Conservation (phyloP, 2,888 invertebrate genomes). For the Monochamus alternatus region DNA sequence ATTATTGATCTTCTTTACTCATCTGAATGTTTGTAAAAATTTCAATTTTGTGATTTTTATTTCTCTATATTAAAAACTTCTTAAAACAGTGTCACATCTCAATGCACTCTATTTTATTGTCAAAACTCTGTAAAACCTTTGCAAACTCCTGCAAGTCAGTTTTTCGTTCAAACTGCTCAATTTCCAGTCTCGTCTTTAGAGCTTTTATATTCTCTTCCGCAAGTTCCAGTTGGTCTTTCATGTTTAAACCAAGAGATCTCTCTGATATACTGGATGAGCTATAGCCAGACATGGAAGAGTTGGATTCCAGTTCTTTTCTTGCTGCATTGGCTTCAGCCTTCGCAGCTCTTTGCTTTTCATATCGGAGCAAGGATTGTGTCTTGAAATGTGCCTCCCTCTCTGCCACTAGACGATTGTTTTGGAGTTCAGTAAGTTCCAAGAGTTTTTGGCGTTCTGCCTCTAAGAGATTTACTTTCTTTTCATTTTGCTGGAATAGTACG, state of each 20-base stretch:
- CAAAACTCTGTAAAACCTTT: slow-evolving; percentile 57
- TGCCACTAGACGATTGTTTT: slow-evolving; percentile 75
- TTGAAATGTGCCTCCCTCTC: slow-evolving; percentile 71
- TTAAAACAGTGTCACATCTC: neutral
- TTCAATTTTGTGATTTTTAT: no score
- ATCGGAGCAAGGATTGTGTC: slow-evolving; percentile 66
- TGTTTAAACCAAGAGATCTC: slow-evolving; percentile 40
- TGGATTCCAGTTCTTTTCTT: slow-evolving; percentile 73
- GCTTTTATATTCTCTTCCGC: slow-evolving; percentile 80
- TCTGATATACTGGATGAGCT: slow-evolving; percentile 37
- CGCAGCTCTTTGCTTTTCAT: slow-evolving; percentile 74
- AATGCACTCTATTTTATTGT: slow-evolving; percentile 26
- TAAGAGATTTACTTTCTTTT: slow-evolving; percentile 19
- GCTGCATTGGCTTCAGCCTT: slow-evolving; percentile 75
- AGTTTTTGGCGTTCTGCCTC: slow-evolving; percentile 60
- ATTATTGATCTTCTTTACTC: no score
- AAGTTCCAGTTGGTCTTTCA: slow-evolving; percentile 73
- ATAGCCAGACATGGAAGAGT: slow-evolving; percentile 51
- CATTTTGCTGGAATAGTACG: neutral
- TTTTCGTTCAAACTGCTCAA: slow-evolving; percentile 77
- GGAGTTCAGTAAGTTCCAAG: slow-evolving; percentile 74
- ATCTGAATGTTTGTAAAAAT: no score
- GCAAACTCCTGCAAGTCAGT: slow-evolving; percentile 74
- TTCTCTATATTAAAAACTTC: slow-evolving; percentile 1
- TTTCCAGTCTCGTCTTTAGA: slow-evolving; percentile 76